Evolutionary conservation across 2,888 invertebrate species (phyloP).

Genomic region (Acrobasis repandana): DNA sequence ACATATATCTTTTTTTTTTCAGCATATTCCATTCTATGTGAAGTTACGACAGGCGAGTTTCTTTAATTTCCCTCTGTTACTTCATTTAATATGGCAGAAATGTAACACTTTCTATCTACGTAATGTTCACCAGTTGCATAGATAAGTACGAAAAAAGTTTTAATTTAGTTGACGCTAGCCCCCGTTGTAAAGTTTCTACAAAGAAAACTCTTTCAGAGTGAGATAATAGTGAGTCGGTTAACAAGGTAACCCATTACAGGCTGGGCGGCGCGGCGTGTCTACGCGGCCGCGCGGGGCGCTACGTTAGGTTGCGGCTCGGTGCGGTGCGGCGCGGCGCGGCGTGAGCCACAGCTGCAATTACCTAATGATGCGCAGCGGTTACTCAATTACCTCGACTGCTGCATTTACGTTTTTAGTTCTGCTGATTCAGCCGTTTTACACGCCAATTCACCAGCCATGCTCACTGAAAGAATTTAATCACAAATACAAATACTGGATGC

Average conservation of each 20-base stretch:
- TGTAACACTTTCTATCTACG: too few relatives aligned
- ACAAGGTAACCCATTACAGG: constrained; percentile 24
- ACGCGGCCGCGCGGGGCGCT: constrained; percentile 33
- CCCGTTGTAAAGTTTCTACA: constrained; percentile 7
- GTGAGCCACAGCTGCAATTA: constrained; percentile 71
- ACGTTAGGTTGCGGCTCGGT: constrained; percentile 21
- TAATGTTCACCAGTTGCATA: background rate
- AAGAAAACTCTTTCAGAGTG: constrained; percentile 30
- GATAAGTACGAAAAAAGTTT: background rate
- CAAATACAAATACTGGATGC: constrained; percentile 16
- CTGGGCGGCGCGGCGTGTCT: constrained; percentile 27
- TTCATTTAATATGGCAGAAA: too few relatives aligned
- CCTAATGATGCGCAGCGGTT: constrained; percentile 75
- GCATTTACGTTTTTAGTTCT: constrained; percentile 70
- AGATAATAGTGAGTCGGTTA: constrained; percentile 37
- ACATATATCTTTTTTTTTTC: too few relatives aligned
- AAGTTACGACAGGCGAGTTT: too few relatives aligned
- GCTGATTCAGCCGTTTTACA: constrained; percentile 54
- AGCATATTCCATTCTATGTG: too few relatives aligned
- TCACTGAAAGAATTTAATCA: constrained; percentile 34
- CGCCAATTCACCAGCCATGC: constrained; percentile 51
- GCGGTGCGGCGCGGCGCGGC: constrained; percentile 24
- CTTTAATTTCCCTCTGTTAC: too few relatives aligned
- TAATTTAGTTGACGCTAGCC: background rate
- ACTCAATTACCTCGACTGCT: constrained; percentile 70